Base-by-base conservation (phyloP, 2,797 vertebrate genomes). In the Buceros bicornis region DNA sequence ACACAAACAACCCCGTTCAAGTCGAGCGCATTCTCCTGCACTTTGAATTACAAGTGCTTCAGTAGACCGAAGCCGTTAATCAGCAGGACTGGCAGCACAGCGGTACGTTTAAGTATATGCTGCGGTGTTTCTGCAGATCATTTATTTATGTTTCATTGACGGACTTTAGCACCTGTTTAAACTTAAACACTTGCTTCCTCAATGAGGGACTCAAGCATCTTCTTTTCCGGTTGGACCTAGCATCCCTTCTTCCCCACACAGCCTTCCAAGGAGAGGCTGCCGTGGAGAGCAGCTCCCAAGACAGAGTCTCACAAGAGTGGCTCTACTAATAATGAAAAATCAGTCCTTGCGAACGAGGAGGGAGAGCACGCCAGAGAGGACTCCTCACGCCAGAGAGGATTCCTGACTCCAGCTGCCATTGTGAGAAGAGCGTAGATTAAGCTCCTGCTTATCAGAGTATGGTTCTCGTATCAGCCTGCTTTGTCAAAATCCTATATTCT, bases 91-190 rank as follows among this genome's bases (percentile, higher is more conserved):
- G 62, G 85, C 79, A 95, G 89, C 43, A 62, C 20, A 86, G 43
- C 16, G 29, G 5, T 65, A 5, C 40, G 19, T 58, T 83, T 65
- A 70, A 81, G 47, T 50, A 69, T 15, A 69, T 13, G 7, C n/a
- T 57, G 42, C 37, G 51, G 15, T 16, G 33, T 64, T 83, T 57
- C 72, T 84, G 42, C 37, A 60, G 61, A 66, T 48, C 67, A 85
- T 94, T 87, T 96, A 82, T 92, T 95, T 89, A n/a, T 51, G 51
- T 81, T 83, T 8, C 43, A 56, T 13, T 79, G 66, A 79, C n/a
- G 67, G 90, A 64, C 51, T 84, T 93, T 91, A 87, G 47, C 64
- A 95, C 81, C 61, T 86, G 71, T 90, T 93, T 81, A 69, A 95
- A 93, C 28, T 89, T 85, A 89, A 91, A 62, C 33, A 67, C 69